phyloP scores from a whole-genome alignment of 2,113 vertebrate species.

The Tricholaema leucomelas region DNA sequence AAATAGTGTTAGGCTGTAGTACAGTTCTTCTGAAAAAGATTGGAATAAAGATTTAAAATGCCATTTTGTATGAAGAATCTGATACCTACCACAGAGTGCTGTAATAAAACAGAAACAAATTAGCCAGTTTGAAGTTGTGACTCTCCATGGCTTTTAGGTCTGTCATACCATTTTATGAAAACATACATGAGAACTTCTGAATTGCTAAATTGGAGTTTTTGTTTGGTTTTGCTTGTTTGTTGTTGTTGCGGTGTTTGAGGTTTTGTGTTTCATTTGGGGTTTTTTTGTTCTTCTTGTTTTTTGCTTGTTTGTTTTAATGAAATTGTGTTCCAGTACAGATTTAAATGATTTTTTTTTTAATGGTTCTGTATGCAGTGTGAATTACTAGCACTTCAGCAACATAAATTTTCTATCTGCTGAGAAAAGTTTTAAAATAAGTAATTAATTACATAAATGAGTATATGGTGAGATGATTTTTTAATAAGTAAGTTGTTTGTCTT shows the following conservation, averaged over 20 bases:
- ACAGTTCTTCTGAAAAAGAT: slow-evolving; percentile 76
- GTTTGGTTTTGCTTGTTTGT: no score
- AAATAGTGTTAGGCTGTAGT: slow-evolving; percentile 76
- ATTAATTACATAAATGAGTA: neutral
- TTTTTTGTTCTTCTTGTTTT: no score
- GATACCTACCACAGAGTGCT: slow-evolving; percentile 65
- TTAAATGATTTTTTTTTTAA: slow-evolving; percentile 16
- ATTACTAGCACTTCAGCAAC: neutral
- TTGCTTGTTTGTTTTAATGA: neutral
- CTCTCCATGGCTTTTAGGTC: slow-evolving; percentile 75
- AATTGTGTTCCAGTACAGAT: slow-evolving; percentile 37
- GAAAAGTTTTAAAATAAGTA: neutral
- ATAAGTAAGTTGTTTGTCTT: neutral
- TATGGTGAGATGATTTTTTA: neutral
- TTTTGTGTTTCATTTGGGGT: no score
- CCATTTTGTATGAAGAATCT: slow-evolving; percentile 66
- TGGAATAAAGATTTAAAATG: slow-evolving; percentile 80
- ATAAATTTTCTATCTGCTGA: neutral
- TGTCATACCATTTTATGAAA: slow-evolving; percentile 80
- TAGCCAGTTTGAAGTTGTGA: slow-evolving; percentile 74
- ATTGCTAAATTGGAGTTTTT: slow-evolving; percentile 60
- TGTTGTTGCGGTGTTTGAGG: no score
- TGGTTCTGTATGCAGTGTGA: neutral
- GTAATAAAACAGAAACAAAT: slow-evolving; percentile 78
- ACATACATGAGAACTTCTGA: slow-evolving; percentile 68